These are phyloP conservation scores for Cynodonichthys magdalenae DNA, from an alignment of 2,797 vertebrate genomes.

Conservation along the genomic window DNA sequence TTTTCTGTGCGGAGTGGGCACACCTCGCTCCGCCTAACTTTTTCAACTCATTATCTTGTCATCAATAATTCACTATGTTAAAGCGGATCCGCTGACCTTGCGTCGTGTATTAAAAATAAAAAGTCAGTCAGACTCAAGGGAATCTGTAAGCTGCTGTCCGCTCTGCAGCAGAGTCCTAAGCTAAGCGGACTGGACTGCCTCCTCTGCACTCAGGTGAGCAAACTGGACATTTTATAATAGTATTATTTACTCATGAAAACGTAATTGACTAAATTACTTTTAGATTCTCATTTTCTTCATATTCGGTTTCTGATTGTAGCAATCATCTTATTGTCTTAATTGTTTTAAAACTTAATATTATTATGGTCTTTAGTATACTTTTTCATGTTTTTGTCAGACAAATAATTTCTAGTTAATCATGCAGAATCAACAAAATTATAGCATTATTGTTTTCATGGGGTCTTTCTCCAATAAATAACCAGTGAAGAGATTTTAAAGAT, in stretches of 20 bases:
- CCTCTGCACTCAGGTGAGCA: conserved; percentile 51
- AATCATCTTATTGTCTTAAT: too few relatives aligned
- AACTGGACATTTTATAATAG: background rate
- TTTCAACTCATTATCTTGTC: conserved; percentile 23
- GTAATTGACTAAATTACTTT: too few relatives aligned
- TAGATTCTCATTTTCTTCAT: too few relatives aligned
- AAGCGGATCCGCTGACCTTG: conserved; percentile 41
- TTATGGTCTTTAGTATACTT: background rate
- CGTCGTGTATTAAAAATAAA: conserved; percentile 10
- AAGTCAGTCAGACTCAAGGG: conserved; percentile 17
- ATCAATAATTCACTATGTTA: conserved; percentile 68
- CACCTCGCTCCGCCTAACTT: conserved; percentile 33
- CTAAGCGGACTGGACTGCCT: background rate
- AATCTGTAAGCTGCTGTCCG: conserved; percentile 10
- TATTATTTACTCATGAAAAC: background rate
- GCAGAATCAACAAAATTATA: too few relatives aligned
- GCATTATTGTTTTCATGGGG: too few relatives aligned
- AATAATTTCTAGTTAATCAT: background rate
- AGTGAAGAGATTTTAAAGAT: too few relatives aligned
- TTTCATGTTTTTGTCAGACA: background rate
- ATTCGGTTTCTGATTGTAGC: too few relatives aligned
- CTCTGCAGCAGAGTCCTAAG: conserved; percentile 4
- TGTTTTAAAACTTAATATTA: too few relatives aligned
- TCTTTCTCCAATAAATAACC: too few relatives aligned
- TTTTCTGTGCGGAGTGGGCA: background rate